These are phyloP conservation scores for Fundulus diaphanus DNA, from an alignment of 2,797 vertebrate species.

Conservation along the genomic window DNA sequence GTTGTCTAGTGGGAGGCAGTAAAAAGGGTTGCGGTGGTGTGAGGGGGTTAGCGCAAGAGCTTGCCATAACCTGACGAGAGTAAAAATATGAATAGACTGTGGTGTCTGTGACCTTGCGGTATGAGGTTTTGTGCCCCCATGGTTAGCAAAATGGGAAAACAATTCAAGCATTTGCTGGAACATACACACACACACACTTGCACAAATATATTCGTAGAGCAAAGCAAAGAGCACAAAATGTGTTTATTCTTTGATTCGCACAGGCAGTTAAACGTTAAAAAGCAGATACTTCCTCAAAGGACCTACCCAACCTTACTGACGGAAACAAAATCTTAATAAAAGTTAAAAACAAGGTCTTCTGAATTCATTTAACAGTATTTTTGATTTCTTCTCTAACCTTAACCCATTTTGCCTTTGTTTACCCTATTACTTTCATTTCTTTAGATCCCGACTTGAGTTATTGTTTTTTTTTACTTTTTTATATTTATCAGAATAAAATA, in stretches of 20 bases:
- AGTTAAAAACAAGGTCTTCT: slow-evolving; percentile 8
- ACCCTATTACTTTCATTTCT: background rate
- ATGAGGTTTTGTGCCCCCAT: slow-evolving; percentile 58
- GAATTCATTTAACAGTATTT: background rate
- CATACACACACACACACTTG: background rate
- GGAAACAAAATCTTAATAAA: slow-evolving; percentile 13
- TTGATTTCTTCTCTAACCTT: background rate
- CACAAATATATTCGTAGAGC: slow-evolving; percentile 3
- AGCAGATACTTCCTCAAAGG: slow-evolving; percentile 13
- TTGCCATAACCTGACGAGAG: slow-evolving; percentile 59
- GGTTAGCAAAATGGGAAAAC: slow-evolving; percentile 57
- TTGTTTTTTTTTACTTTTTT: background rate
- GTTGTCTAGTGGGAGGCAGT: slow-evolving; percentile 60
- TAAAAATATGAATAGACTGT: slow-evolving; percentile 69
- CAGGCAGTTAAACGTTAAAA: slow-evolving; percentile 14
- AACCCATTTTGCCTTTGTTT: background rate
- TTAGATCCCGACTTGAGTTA: background rate
- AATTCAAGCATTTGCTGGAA: slow-evolving; percentile 40
- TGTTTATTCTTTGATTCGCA: background rate
- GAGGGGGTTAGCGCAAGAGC: slow-evolving; percentile 31
- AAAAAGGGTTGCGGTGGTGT: slow-evolving; percentile 53
- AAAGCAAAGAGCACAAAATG: slow-evolving; percentile 12
- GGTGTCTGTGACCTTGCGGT: slow-evolving; percentile 74
- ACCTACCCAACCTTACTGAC: slow-evolving; percentile 4
- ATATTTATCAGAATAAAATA: background rate